These are phyloP conservation scores for Megathymus violae DNA, from an alignment of 1,140 invertebrate genomes.

Conservation along the genomic window DNA sequence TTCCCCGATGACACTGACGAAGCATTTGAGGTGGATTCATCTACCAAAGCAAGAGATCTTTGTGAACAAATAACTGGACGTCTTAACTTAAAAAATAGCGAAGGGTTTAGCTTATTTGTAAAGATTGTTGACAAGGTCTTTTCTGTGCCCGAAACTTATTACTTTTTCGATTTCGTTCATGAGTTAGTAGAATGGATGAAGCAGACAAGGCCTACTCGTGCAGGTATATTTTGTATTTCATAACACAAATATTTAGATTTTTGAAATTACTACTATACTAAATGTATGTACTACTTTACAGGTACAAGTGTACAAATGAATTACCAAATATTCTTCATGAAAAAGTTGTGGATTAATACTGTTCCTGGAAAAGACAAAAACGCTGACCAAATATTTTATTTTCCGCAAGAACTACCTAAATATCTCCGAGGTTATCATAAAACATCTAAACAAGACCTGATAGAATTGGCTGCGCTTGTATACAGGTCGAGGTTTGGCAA, in stretches of 20 bases:
- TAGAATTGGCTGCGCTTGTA: slow-evolving; percentile 91
- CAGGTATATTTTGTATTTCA: slow-evolving; percentile 83
- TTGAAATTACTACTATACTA: background rate
- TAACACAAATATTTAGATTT: slow-evolving; percentile 19
- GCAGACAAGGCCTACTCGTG: slow-evolving; percentile 89
- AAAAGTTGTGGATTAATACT: slow-evolving; percentile 97
- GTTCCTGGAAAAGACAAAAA: slow-evolving; percentile 94
- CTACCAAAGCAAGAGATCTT: slow-evolving; percentile 94
- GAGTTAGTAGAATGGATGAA: slow-evolving; percentile 95
- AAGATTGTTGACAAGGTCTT: slow-evolving; percentile 97
- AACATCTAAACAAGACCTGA: slow-evolving; percentile 91
- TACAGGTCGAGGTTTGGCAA: slow-evolving; percentile 91
- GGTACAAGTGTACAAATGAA: slow-evolving; percentile 88
- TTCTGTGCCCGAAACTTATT: slow-evolving; percentile 95
- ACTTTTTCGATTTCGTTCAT: slow-evolving; percentile 97
- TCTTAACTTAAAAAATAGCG: slow-evolving; percentile 88
- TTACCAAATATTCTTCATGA: slow-evolving; percentile 98
- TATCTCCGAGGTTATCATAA: slow-evolving; percentile 95
- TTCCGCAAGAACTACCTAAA: slow-evolving; percentile 97
- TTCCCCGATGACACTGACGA: slow-evolving; percentile 97
- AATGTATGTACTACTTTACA: slow-evolving; percentile 36
- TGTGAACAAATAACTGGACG: slow-evolving; percentile 92
- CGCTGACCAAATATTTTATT: slow-evolving; percentile 97
- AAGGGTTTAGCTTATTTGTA: slow-evolving; percentile 96
- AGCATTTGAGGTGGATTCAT: slow-evolving; percentile 90